Evolutionary conservation across 1,140 invertebrate genomes (phyloP).

Genomic region (Frieseomelitta varia): DNA sequence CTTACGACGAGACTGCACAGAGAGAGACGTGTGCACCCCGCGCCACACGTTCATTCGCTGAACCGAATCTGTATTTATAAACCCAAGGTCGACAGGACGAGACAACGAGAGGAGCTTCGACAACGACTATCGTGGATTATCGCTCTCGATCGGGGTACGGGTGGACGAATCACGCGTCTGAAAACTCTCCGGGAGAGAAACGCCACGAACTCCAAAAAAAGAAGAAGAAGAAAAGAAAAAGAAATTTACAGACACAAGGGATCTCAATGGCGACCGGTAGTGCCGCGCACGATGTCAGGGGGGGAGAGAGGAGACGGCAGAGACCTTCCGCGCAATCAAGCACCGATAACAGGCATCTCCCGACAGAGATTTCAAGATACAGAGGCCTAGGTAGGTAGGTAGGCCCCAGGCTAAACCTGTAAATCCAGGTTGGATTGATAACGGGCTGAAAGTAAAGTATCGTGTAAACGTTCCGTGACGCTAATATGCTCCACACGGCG

Average conservation of each 20-base stretch:
- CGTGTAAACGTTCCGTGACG: conserved; percentile 58
- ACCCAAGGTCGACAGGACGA: conserved; percentile 3
- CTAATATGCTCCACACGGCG: conserved; percentile 20
- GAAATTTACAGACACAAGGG: background rate
- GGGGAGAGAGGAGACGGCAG: background rate
- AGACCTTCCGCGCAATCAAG: conserved; percentile 35
- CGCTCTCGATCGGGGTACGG: background rate
- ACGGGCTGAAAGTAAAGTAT: conserved; percentile 61
- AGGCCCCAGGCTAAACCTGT: background rate
- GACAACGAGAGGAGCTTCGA: too few relatives aligned
- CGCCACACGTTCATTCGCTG: background rate
- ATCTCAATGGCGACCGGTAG: background rate
- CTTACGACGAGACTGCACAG: background rate
- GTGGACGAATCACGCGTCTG: background rate
- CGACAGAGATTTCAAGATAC: conserved; percentile 63
- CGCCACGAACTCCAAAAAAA: background rate
- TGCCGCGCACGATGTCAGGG: background rate
- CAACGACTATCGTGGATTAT: background rate
- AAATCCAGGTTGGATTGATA: conserved; percentile 45
- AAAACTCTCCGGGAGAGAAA: background rate
- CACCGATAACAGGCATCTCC: conserved; percentile 39
- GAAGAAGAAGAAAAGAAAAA: background rate
- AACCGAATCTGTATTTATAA: conserved; percentile 38
- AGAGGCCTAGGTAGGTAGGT: background rate
- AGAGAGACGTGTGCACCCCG: background rate